Percentiles rank a stretch among this genome's conserved stretches.
phyloP scores from a whole-genome alignment of 1,140 invertebrate genomes.

The Dysdera silvatica region DNA sequence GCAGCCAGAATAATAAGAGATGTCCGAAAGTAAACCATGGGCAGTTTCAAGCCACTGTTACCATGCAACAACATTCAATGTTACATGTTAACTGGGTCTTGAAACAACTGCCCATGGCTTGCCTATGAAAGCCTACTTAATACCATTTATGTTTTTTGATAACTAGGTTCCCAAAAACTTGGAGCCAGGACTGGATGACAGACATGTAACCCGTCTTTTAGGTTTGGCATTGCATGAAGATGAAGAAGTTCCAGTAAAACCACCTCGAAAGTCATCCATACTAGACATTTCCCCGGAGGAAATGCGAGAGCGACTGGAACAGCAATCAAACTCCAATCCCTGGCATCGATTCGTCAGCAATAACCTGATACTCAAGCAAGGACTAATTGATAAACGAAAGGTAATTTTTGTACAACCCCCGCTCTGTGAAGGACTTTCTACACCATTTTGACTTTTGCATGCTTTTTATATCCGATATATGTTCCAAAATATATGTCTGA shows the following conservation, averaged over 20 bases:
- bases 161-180: constrained; percentile 60
- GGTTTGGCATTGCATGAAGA: constrained; percentile 57
- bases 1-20: no score
- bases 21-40: no score
- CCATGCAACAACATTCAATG: no score
- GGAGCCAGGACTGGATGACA: constrained; percentile 74
- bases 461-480: no score
- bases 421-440: no score
- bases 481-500: no score
- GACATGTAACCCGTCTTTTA: constrained; percentile 64
- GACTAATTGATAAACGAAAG: constrained; percentile 88
- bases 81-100: no score
- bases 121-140: no score
- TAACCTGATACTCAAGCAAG: constrained; percentile 89
- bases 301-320: constrained; percentile 52
- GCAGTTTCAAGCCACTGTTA: no score
- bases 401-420: constrained; percentile 38
- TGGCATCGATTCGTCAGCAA: constrained; percentile 82
- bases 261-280: constrained; percentile 27
- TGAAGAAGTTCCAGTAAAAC: constrained; percentile 29
- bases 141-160: constrained; percentile 21
- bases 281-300: constrained; percentile 41
- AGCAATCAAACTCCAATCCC: constrained; percentile 65
- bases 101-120: no score
- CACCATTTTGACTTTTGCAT: no score